Evolutionary conservation across 2,888 invertebrate species (phyloP).

Genomic region (Furcula furcula): DNA sequence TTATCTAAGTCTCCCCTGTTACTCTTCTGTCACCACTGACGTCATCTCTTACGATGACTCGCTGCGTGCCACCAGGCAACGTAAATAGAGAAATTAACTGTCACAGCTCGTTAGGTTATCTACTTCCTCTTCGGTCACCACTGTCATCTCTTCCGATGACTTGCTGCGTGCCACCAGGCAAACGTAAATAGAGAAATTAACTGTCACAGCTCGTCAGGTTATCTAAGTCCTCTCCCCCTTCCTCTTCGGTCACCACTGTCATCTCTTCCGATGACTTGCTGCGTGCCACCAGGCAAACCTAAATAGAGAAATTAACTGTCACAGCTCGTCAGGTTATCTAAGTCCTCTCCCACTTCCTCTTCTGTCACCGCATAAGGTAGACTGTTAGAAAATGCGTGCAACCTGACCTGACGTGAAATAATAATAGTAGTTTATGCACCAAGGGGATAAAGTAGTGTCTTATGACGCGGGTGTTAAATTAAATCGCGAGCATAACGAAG

Average conservation of each 20-base stretch:
- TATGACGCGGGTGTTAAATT: no score
- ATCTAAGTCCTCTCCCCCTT: no score
- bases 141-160: slow-evolving; percentile 67
- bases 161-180: slow-evolving; percentile 46
- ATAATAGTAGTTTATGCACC: no score
- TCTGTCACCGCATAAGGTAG: slow-evolving; percentile 66
- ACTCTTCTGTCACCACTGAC: slow-evolving; percentile 65
- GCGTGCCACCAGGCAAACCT: slow-evolving; percentile 43
- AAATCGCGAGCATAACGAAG: no score
- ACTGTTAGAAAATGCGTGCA: no score
- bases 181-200: slow-evolving; percentile 42
- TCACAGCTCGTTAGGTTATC: no score
- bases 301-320: slow-evolving; percentile 37
- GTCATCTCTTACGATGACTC: slow-evolving; percentile 64
- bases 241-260: slow-evolving; percentile 62
- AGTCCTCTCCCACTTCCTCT: no score
- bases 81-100: slow-evolving; percentile 40
- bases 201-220: no score
- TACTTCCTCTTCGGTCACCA: slow-evolving; percentile 64
- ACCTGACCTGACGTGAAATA: no score
- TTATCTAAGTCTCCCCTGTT: no score
- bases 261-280: slow-evolving; percentile 66
- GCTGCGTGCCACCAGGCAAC: slow-evolving; percentile 45
- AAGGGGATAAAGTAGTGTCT: no score
- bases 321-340: no score